Evolutionary conservation across 1,140 invertebrate species (phyloP), one percentile per base, ranked within the genome.

Genomic region (Scaptomyza hsui): DNA sequence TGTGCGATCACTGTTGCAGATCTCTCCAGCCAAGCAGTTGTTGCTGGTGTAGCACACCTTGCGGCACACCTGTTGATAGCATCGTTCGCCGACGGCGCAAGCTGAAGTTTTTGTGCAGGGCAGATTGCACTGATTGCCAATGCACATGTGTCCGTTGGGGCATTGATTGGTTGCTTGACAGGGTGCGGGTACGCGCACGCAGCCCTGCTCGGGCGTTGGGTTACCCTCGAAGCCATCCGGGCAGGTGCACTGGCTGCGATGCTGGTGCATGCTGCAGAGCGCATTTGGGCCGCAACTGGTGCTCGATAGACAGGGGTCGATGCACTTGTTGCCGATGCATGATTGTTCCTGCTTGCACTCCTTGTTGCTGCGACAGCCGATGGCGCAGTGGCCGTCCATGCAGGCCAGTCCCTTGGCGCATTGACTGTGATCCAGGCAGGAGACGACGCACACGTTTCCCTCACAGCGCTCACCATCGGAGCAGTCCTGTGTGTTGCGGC

Each of bases 41-140:
- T 95, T 96, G 82, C 97, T 97, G 3, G 95, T 94, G 80, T 97
- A 97, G 89, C 97, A 98, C 26, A 97, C 93, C 92, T 97, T 97
- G 12, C 95, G 93, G 74, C 97, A 98, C 24, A 95, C 93, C 67
- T 94, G 95, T 59, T 95, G 94, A 51, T 94, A 93, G 77, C 97
- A 98, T 47, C 95, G 94, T 92, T 98, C 97, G 10, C 97, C 97
- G 15, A 95, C 93, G 0, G 96, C 97, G 90, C 97, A 97, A 44
- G 94, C 92, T 3, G 91, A 92, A 44, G 94, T 94, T 48, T 94
- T 94, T 68, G 93, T 92, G 83, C 97, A 98, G 13, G 95, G 94
- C 9, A 96, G 93, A 81, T 95, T 94, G 78, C 97, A 97, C 59
- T 94, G 92, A 32, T 94, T 94, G 10, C 93, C 94, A 18, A 95